phyloP scores from a whole-genome alignment of 2,888 invertebrate genomes.

The Dione juno region DNA sequence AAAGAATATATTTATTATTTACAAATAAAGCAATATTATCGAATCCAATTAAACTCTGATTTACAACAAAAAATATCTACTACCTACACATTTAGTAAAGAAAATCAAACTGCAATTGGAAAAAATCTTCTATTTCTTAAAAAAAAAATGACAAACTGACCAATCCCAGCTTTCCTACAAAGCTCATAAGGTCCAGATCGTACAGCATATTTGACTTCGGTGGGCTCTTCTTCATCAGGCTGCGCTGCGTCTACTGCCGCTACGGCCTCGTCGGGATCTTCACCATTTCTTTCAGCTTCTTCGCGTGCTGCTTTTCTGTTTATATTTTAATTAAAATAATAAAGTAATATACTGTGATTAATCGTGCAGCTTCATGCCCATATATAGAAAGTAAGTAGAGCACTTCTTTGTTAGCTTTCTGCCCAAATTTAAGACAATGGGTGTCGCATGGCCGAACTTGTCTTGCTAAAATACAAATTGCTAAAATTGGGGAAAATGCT shows the following conservation, averaged over 20 bases:
- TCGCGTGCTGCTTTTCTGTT: constrained; percentile 60
- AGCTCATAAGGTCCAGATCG: constrained; percentile 95
- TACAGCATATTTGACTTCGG: constrained; percentile 91
- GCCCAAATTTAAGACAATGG: too few species aligned
- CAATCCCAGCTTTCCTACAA: constrained; percentile 92
- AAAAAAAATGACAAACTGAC: constrained; percentile 57
- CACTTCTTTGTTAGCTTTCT: too few species aligned
- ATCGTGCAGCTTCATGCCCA: not conserved
- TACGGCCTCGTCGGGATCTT: constrained; percentile 86
- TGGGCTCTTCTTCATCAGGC: constrained; percentile 82
- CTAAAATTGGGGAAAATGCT: too few species aligned
- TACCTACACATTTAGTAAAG: not conserved
- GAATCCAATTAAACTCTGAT: too few species aligned
- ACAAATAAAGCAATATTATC: too few species aligned
- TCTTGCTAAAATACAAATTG: too few species aligned
- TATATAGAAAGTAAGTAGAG: not conserved
- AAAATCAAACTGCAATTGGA: not conserved
- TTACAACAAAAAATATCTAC: too few species aligned
- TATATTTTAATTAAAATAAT: not conserved
- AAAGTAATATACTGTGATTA: too few species aligned
- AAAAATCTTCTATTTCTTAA: too few species aligned
- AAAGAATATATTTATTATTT: too few species aligned
- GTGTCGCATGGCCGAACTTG: too few species aligned
- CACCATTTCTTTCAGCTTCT: constrained; percentile 84
- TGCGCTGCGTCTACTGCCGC: constrained; percentile 81